Percentiles rank a stretch among this genome's conserved stretches.
These are phyloP conservation scores for Trialeurodes vaporariorum DNA, from an alignment of 1,140 invertebrate species.

Conservation along the genomic window DNA sequence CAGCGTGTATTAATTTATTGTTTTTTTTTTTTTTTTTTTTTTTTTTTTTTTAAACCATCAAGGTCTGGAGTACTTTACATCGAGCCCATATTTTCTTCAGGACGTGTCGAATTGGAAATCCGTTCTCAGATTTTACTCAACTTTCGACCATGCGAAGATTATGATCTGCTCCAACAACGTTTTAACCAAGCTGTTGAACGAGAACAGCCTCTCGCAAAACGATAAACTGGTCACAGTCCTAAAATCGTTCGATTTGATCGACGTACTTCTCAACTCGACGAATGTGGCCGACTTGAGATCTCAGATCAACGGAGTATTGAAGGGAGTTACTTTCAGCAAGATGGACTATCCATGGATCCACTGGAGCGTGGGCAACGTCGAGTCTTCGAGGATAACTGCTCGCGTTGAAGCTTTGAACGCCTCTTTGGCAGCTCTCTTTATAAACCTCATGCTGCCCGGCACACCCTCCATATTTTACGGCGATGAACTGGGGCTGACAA, in stretches of 20 bases:
- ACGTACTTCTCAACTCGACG: constrained; percentile 43
- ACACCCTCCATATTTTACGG: constrained; percentile 70
- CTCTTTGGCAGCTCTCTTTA: constrained; percentile 46
- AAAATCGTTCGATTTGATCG: constrained; percentile 52
- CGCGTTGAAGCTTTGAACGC: constrained; percentile 41
- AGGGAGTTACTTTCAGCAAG: constrained; percentile 44
- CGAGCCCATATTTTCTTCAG: not conserved
- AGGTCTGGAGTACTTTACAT: not conserved
- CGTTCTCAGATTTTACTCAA: constrained; percentile 33
- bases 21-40: too few species aligned
- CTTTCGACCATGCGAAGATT: constrained; percentile 31
- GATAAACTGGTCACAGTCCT: constrained; percentile 39
- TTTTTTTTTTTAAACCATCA: too few species aligned
- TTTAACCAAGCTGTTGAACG: constrained; percentile 24
- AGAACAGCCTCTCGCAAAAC: constrained; percentile 4
- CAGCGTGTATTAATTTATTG: too few species aligned
- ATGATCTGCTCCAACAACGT: constrained; percentile 51
- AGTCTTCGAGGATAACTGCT: constrained; percentile 43
- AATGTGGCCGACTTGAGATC: constrained; percentile 41
- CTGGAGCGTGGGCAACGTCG: constrained; percentile 55
- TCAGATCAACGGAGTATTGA: constrained; percentile 43
- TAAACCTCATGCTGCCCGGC: constrained; percentile 63
- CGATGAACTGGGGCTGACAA: constrained; percentile 53
- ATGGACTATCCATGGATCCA: constrained; percentile 55
- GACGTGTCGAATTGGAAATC: not conserved